Evolutionary conservation across 2,113 vertebrate genomes (phyloP).

Genomic region (Corvus cornix): DNA sequence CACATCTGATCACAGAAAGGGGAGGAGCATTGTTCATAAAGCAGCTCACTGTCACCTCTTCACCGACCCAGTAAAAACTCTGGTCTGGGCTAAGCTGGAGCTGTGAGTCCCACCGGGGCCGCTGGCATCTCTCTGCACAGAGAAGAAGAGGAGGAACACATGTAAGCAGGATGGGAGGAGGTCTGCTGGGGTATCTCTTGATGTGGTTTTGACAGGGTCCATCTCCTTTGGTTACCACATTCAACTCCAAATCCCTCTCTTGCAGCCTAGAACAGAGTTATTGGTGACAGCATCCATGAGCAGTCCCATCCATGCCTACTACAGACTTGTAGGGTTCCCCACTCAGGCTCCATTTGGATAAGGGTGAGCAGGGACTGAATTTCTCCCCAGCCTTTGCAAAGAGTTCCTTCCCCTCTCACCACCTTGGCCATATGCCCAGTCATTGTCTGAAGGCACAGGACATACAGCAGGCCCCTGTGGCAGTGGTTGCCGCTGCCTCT

Average conservation of each 20-base stretch:
- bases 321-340: background rate
- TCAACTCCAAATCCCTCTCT: background rate
- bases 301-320: too few relatives aligned
- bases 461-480: background rate
- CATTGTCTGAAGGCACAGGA: background rate
- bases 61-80: background rate
- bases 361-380: background rate
- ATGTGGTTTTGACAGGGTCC: background rate
- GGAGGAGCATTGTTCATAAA: rapidly evolving
- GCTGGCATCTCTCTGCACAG: background rate
- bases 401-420: background rate
- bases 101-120: background rate
- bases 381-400: background rate
- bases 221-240: background rate
- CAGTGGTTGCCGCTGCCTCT: too few relatives aligned
- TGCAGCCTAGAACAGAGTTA: background rate
- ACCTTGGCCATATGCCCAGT: background rate
- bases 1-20: background rate
- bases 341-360: background rate
- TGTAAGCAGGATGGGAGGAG: background rate
- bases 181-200: background rate
- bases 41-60: background rate
- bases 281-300: background rate
- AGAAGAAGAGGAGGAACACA: background rate
- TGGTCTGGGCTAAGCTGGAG: background rate